phyloP scores from a whole-genome alignment of 2,797 vertebrate genomes.

The Crenichthys baileyi region DNA sequence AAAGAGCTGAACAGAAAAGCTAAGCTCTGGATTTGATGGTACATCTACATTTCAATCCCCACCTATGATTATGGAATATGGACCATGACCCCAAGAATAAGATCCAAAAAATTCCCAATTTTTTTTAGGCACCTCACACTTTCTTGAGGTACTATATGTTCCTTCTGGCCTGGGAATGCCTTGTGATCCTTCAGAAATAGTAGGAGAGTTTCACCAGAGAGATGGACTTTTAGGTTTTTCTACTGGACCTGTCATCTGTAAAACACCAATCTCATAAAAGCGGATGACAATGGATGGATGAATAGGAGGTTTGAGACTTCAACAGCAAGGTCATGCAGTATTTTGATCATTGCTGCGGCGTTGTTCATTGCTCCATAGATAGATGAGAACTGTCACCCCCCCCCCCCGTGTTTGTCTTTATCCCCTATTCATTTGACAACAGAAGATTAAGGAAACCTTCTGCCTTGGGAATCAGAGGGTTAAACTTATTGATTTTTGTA shows the following conservation, averaged over 20 bases:
- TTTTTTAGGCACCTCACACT: background rate
- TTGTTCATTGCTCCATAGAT: background rate
- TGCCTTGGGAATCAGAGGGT: background rate
- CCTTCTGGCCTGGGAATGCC: no score
- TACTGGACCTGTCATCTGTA: background rate
- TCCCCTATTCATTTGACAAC: background rate
- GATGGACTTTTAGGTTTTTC: no score
- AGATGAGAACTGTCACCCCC: background rate
- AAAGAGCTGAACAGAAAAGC: background rate
- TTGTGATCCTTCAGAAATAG: no score
- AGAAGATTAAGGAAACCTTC: background rate
- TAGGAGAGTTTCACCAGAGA: no score
- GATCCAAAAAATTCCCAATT: background rate
- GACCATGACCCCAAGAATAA: background rate
- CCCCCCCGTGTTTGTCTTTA: background rate
- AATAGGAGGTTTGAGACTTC: background rate
- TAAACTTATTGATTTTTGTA: slow-evolving; percentile 13
- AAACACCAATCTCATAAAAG: background rate
- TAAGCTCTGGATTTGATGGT: background rate
- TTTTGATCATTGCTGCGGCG: background rate
- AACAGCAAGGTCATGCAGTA: background rate
- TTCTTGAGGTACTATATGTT: background rate
- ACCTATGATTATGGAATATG: background rate
- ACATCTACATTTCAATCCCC: background rate
- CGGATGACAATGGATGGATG: background rate